Base-by-base conservation (phyloP, 2,113 vertebrate species). In the Chaetorhynchus papuensis region DNA sequence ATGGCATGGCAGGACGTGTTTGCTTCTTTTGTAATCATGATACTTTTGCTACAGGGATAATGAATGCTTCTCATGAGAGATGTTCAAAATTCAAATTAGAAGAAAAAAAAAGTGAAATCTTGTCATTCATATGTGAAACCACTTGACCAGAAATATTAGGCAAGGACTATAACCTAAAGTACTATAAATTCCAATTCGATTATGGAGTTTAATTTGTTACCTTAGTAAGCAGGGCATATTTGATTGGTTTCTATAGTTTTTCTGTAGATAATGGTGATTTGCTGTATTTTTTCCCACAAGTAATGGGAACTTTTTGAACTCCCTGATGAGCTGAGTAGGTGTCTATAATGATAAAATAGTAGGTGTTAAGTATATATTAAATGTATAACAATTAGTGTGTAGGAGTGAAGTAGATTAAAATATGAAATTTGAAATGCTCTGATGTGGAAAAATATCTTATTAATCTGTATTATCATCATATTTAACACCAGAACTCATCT, bases 371-470 rank as follows among this genome's bases (percentile, higher is more conserved):
- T 42, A 21, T 63, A 50, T 64, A 42, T 75, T 64, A 80, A 80
- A 86, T 52, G 13, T 66, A 59, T 57, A 63, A 78, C 59, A 49
- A 87, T 93, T 68, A 71, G 6, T 31, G 61, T 66, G 78, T 87
- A 68, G 78, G 88, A 92, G 47, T 70, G 37, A 91, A 75, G 27
- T 63, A 85, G 39, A 81, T 87, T 87, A 87, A 94, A 93, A 87
- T 69, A 77, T 4, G 26, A 89, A 66, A 81, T 50, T 50, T 85
- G 9, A 35, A 75, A 5, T 79, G 33, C 4, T 87, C 14, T 91
- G 9, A 54, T 75, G 33, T 71, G 30, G 44, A 85, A 94, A 95
- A 65, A 42, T 39, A 33, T 35, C 13, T 45, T 28, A 54, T 75
- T 87, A 12, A 28, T 39, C 28, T 59, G 14, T 59, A 75, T 72